Evolutionary conservation across 2,797 vertebrate genomes (phyloP), one percentile per base, ranked within the genome.

Genomic region (Neoniphon sammara): DNA sequence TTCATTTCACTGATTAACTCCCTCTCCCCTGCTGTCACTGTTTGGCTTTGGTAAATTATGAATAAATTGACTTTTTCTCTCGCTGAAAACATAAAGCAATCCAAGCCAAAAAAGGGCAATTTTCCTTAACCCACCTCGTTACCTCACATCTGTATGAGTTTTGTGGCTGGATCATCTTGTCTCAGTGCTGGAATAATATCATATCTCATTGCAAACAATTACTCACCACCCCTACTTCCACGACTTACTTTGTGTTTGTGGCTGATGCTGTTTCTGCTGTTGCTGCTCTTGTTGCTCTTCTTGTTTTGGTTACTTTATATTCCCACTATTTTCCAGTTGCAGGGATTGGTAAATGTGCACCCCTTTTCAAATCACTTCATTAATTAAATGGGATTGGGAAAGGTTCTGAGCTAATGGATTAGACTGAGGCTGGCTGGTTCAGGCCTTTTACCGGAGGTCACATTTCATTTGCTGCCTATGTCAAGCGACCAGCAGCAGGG

Each of bases 381-480:
- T 97, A 97, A 96, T 97, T 94, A 96, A 95, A 96, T 94, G 93
- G 93, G 93, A 96, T 94, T 94, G 96, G 89, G 95, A 92, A 95
- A 95, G 94, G 94, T 95, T 94, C 92, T 93, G 91, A 93, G 95
- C 92, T 96, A 93, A 95, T 76, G 76, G 95, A 95, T 96, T 93
- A 94, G 92, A 88, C 93, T 84, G 92, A 89, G 91, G 93, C 93
- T 94, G 94, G 91, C 86, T 91, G 93, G 95, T 96, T 94, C 94
- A 90, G 93, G 91, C 93, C 94, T 94, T 96, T 96, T 95, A 95
- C 94, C 92, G 93, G 94, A 96, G 96, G 96, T 96, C 93, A 92
- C 95, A 94, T 96, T 96, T 96, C 95, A 96, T 96, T 96, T 96
- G 95, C 96, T 95, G 95, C 94, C 94, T 93, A 88, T 97, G 95